A percentile compares a stretch with the other conserved stretches of the same genome.
These are phyloP conservation scores for Colius striatus DNA, from an alignment of 2,113 vertebrate genomes.

Conservation along the genomic window DNA sequence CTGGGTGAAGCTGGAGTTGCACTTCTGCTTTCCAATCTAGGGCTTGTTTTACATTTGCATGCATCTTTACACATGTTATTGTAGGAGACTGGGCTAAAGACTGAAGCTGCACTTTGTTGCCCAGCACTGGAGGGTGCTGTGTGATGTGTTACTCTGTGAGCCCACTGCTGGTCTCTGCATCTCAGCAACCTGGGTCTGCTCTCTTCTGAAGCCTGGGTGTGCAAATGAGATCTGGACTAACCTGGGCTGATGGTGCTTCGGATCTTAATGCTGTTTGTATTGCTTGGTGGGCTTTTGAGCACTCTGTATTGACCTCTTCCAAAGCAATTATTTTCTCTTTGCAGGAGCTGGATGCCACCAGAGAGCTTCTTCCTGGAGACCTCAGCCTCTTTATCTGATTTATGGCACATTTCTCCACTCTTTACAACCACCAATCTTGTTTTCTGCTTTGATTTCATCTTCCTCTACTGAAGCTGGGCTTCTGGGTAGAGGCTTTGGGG, in stretches of 20 bases:
- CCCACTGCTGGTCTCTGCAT: not conserved
- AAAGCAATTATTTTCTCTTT: not conserved
- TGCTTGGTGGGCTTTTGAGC: not conserved
- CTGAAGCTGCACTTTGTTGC: not conserved
- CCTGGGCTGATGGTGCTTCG: not conserved
- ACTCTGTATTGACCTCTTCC: not conserved
- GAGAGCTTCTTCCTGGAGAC: not conserved
- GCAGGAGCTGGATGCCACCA: accelerated
- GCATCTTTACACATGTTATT: not conserved
- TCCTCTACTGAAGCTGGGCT: not conserved
- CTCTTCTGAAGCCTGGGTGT: not conserved
- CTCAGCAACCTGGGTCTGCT: not conserved
- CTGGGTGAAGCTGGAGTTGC: not conserved
- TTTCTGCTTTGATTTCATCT: not conserved
- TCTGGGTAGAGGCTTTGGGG: not conserved
- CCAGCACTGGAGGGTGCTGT: not conserved
- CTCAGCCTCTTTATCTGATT: not conserved
- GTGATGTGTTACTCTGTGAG: not conserved
- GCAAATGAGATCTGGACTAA: not conserved
- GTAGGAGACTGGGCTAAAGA: not conserved
- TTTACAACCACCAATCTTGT: not conserved
- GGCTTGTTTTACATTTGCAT: not conserved
- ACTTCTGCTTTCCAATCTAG: not conserved
- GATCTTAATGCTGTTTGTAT: accelerated
- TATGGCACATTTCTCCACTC: not conserved